Base-by-base conservation (phyloP, 2,888 invertebrate genomes). In the Yponomeuta malinellus region DNA sequence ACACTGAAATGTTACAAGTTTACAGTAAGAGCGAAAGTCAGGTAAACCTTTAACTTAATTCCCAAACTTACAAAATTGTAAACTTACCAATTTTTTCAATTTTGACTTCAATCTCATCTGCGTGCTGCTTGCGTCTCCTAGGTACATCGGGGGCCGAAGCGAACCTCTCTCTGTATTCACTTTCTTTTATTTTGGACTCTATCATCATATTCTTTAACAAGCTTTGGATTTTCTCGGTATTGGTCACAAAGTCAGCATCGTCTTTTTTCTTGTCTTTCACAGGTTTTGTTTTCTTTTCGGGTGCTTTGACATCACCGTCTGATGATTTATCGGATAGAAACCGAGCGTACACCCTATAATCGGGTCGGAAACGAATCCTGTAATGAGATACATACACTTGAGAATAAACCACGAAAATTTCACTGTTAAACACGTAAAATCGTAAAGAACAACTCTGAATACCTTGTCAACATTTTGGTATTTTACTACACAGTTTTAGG, bases 121-220 rank as follows among this genome's bases (percentile, higher is more conserved):
- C 65, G 52, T 78, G 79, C 29, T 76, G 77, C 72, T 85, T 87
- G 9, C 77, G 77, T 64, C 74, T 79, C 29, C 77, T 80, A 9
- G 76, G 78, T 74, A 80, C 81, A 2, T 85, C 83, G 8, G 88
- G 87, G 1, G 89, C 89, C 5, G 84, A 82, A 2, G 84, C 82
- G 74, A 92, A 90, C 70, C 81, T 87, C 29, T 86, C 78, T 37
- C 82, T 81, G 71, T 91, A 89, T 75, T 89, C 89, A 43, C 78
- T 81, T 68, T 89, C 87, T 48, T 83, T 85, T 71, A 89, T 83
- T 76, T 84, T 86, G 2, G 88, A 88, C 73, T 84, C 82, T 71
- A 87, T 79, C 81, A 91, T 82, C 89, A 89, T 89, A 66, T 83
- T 83, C 75, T 90, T 90, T 1, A 93, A 74, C 6, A 93, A 78